These are phyloP conservation scores for Chaetophractus vellerosus DNA, from an alignment of 2,797 vertebrate species.

Conservation along the genomic window DNA sequence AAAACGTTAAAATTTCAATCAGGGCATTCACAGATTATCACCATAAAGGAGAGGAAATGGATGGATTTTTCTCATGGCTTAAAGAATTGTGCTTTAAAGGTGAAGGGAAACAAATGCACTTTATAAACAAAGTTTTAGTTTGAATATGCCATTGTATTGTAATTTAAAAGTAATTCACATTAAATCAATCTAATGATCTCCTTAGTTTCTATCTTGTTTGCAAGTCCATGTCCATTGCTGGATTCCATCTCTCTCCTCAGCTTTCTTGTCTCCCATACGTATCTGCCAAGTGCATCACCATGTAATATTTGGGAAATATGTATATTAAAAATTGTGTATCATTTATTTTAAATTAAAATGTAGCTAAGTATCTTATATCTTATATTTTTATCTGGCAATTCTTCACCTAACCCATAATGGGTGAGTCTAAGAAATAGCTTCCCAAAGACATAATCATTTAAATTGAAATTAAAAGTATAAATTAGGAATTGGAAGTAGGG, in stretches of 20 bases:
- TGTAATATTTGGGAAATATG: neutral
- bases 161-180: neutral
- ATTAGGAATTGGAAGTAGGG: neutral
- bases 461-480: neutral
- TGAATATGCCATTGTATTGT: neutral
- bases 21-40: neutral
- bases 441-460: neutral
- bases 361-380: neutral
- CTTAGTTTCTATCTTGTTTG: neutral
- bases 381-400: neutral
- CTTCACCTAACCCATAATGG: neutral
- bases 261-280: rapidly evolving
- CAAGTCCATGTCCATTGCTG: neutral
- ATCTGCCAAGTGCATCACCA: neutral
- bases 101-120: neutral
- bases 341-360: neutral
- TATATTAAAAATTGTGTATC: neutral
- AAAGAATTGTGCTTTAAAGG: neutral
- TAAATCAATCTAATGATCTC: neutral
- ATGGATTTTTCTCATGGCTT: neutral
- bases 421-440: neutral
- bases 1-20: neutral
- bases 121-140: neutral
- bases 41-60: neutral
- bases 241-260: neutral